These are phyloP conservation scores for Epinotia nisella DNA, from an alignment of 2,888 invertebrate species.

Conservation along the genomic window DNA sequence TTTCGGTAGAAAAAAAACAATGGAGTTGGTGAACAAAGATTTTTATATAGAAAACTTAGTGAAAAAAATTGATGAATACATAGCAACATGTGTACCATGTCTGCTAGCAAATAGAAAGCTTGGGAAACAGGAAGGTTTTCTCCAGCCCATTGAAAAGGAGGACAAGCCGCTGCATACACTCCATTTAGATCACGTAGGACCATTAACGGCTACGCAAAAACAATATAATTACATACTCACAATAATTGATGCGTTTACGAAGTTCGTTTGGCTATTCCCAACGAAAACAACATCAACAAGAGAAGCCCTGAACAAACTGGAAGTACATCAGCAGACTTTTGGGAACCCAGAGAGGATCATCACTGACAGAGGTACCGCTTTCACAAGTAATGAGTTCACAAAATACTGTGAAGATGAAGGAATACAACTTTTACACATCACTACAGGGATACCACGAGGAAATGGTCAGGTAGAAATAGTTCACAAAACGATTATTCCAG, in stretches of 20 bases:
- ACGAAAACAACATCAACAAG: constrained; percentile 52
- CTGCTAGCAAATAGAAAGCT: constrained; percentile 48
- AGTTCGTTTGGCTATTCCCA: constrained; percentile 62
- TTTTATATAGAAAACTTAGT: constrained; percentile 14
- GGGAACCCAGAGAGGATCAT: constrained; percentile 54
- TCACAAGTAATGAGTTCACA: constrained; percentile 57
- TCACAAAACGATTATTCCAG: constrained; percentile 34
- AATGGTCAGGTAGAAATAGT: constrained; percentile 57
- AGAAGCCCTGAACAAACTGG: constrained; percentile 56
- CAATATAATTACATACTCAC: constrained; percentile 35
- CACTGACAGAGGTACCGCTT: constrained; percentile 59
- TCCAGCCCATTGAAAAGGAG: constrained; percentile 52
- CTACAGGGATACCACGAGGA: constrained; percentile 56
- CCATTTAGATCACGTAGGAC: constrained; percentile 62
- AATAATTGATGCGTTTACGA: constrained; percentile 61
- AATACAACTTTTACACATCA: constrained; percentile 53
- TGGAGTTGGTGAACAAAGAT: too few relatives aligned
- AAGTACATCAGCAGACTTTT: constrained; percentile 54
- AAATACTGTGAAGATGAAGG: constrained; percentile 58
- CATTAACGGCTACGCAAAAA: constrained; percentile 55
- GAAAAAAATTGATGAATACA: too few relatives aligned
- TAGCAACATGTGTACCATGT: constrained; percentile 52
- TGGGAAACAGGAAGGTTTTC: constrained; percentile 52
- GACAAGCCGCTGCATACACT: constrained; percentile 55
- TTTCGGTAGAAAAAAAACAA: too few relatives aligned